phyloP scores from a whole-genome alignment of 37 sponge, comb jelly and placozoan species.

The Mnemiopsis leidyi region DNA sequence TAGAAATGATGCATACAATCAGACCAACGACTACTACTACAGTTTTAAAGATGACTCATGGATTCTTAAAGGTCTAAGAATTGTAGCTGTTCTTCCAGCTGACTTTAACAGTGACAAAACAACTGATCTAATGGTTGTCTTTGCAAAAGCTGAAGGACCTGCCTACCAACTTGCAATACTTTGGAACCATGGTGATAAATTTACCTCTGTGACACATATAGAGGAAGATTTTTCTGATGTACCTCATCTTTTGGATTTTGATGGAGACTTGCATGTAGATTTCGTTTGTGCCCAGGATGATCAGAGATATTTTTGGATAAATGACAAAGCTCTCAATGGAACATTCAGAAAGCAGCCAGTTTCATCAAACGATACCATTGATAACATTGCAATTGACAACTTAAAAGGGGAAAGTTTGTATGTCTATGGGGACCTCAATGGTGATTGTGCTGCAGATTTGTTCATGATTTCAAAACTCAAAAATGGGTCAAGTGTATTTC shows the following conservation, averaged over 20 bases:
- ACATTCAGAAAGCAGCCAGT: background rate
- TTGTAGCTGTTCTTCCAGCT: background rate
- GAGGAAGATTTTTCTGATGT: background rate
- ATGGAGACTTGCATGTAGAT: background rate
- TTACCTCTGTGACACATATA: background rate
- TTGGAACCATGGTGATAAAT: background rate
- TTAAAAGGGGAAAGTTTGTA: too few species aligned
- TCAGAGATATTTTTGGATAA: background rate
- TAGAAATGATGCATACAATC: background rate
- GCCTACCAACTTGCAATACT: background rate
- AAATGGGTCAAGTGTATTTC: background rate
- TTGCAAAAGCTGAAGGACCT: background rate
- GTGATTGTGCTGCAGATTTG: constrained; percentile 22
- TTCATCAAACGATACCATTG: background rate
- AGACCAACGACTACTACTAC: background rate
- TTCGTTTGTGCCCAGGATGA: background rate
- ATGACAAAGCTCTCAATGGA: background rate
- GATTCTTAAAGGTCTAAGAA: background rate
- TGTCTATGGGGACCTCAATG: constrained; percentile 28
- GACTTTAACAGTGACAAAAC: constrained; percentile 14
- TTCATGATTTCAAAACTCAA: constrained; percentile 9
- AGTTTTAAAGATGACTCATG: background rate
- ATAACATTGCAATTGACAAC: background rate
- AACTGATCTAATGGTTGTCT: constrained; percentile 47
- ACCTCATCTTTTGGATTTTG: background rate